Conservation (phyloP, 2,113 vertebrate species). For the Athene noctua region DNA sequence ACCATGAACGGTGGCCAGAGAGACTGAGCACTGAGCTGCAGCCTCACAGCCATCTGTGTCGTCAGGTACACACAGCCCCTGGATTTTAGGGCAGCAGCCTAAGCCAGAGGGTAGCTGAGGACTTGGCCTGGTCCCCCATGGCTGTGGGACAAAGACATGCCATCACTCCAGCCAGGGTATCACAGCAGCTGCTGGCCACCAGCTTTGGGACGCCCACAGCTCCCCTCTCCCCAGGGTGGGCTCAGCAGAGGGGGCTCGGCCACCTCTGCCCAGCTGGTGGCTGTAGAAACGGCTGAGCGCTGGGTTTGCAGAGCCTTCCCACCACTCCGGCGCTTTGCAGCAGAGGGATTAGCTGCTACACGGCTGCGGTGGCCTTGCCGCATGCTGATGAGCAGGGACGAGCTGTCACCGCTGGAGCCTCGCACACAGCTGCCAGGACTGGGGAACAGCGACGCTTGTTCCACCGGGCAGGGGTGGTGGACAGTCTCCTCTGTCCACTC, state of each 20-base stretch:
- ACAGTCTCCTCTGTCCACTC: background rate
- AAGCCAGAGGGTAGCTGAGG: background rate
- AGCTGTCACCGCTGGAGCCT: background rate
- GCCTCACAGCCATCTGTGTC: background rate
- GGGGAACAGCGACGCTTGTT: background rate
- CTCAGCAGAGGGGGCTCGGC: rapidly evolving
- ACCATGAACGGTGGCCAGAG: background rate
- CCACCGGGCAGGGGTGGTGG: background rate
- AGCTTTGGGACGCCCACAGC: background rate
- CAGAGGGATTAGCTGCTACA: background rate
- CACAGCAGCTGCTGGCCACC: background rate
- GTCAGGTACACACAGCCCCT: background rate
- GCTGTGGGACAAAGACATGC: background rate
- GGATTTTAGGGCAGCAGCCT: background rate
- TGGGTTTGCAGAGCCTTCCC: background rate
- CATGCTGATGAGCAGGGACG: constrained; percentile 9
- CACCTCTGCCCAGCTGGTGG: background rate
- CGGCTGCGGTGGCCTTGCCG: background rate
- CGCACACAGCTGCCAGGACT: background rate
- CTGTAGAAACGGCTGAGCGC: background rate
- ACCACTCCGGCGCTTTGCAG: background rate
- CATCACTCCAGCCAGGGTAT: background rate
- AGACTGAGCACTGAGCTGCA: background rate
- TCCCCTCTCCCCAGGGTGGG: background rate
- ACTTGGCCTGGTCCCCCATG: background rate